Evolutionary conservation across 1,140 invertebrate genomes (phyloP), one percentile per base, ranked within the genome.

Genomic region (Nilaparvata lugens): DNA sequence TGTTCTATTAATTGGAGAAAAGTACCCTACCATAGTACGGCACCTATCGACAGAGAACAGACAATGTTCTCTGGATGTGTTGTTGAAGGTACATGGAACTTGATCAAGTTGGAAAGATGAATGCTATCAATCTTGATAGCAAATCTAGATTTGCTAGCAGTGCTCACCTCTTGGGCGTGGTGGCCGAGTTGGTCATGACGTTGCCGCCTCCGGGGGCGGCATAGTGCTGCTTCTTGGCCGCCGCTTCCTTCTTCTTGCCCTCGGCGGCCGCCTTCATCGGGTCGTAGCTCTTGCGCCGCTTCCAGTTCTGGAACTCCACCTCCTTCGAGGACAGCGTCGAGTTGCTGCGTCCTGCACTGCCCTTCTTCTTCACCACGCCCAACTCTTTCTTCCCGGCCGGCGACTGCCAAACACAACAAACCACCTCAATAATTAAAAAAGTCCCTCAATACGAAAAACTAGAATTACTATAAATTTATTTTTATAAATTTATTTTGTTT

Each of bases 261-360:
- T 89, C 85, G 7, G 89, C 89, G 2, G 90, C 90, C 13, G 88
- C 86, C 68, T 91, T 92, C 78, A 93, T 83, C 2, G 91, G 91
- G 76, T 94, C 91, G 73, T 94, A 95, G 66, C 85, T 92, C 68
- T 93, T 93, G 60, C 92, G 77, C 60, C 91, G 77, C 70, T 93
- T 92, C 91, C 91, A 95, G 76, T 93, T 93, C 71, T 91, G 89
- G 76, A 93, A 85, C 70, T 94, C 92, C 45, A 88, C 83, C 72
- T 91, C 89, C 65, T 82, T 81, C 11, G 81, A 79, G 3, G 80
- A 82, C 13, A 84, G 68, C 6, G 80, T 82, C 23, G 83, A 84
- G 67, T 84, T 84, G 65, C 82, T 83, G 25, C 81, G 71, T 2
- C 31, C 31, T 18, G 70, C 72, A 43, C 67, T 64, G 5, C 68